Base-by-base conservation (phyloP, 2,888 invertebrate genomes). In the Nemoura dubitans region DNA sequence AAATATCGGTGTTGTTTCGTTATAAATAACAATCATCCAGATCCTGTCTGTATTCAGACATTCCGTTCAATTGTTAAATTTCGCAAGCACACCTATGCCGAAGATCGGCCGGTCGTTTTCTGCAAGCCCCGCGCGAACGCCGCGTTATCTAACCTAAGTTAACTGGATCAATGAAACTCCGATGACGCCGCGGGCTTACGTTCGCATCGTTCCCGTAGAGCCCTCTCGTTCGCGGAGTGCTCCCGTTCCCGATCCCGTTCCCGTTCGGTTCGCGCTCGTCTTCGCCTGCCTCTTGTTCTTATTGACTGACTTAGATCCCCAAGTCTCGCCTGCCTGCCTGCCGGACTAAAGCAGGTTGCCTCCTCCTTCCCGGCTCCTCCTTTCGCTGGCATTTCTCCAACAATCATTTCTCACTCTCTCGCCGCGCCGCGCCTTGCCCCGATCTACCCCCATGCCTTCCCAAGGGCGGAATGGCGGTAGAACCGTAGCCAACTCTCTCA, bases 351-450 rank as follows among this genome's bases (percentile, higher is more conserved):
- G 59, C 59, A 59, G 59, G 59, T 59, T 59, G 59, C 59, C 21
- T 59, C 16, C 59, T 59, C 16, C 59, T 21, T 16, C 5, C 36
- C 21, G 2, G 59, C 59, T 21, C 14, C 59, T 21, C 59, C 59
- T 21, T 59, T 59, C 59, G 59, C 59, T 59, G 59, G 59, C 59
- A 59, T 59, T 59, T 59, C 59, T 59, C 59, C 59, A 59, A 59
- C 59, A 59, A 59, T 59, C 59, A 59, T 59, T 59, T 59, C 59
- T 59, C 59, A 59, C 59, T 59, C 59, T 21, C 59, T 59, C 59
- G 59, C 59, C 59, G 59, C 21, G 6, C 6, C 59, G 6, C 6
- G 6, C 21, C 16, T 1, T 21, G 10, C 21, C 59, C 16, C 59
- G 14, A 21, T 10, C 59, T 10, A 10, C 59, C 59, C 59, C 14